phyloP scores from a whole-genome alignment of 2,888 invertebrate genomes.

The Chalcosyrphus nemorum region DNA sequence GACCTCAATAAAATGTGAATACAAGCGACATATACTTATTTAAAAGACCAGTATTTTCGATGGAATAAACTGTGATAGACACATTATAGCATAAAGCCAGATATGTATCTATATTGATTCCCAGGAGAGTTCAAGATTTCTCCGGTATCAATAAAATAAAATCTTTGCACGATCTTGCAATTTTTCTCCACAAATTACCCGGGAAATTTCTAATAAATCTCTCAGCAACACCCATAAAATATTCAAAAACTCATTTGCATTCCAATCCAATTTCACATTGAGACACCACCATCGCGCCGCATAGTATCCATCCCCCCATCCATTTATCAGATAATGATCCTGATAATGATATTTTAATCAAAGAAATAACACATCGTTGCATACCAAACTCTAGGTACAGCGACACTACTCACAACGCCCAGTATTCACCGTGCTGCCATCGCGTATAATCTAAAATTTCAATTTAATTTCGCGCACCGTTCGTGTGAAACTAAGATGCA shows the following conservation, averaged over 20 bases:
- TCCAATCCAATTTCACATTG: constrained; percentile 10
- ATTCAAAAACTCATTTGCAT: constrained; percentile 8
- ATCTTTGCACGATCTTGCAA: not conserved
- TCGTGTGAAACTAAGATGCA: constrained; percentile 26
- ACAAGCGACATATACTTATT: too few species aligned
- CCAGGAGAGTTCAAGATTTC: not conserved
- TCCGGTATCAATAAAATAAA: not conserved
- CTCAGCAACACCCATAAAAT: constrained; percentile 11
- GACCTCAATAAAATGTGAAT: too few species aligned
- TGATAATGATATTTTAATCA: constrained; percentile 30
- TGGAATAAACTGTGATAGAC: too few species aligned
- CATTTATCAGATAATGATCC: constrained; percentile 21
- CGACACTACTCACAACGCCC: not conserved
- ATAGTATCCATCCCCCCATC: constrained; percentile 7
- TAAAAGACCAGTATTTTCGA: too few species aligned
- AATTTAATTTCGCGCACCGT: constrained; percentile 25
- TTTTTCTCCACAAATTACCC: not conserved
- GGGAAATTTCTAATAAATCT: constrained; percentile 14
- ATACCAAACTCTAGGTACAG: not conserved
- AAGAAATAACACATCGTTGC: constrained; percentile 5
- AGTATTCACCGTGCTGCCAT: not conserved
- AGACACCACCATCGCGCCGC: constrained; percentile 5
- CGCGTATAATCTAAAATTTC: constrained; percentile 14
- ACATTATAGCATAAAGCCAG: too few species aligned
- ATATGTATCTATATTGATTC: too few species aligned